Conservation (phyloP, 2,797 vertebrate species). For the Lutjanus campechanus region DNA sequence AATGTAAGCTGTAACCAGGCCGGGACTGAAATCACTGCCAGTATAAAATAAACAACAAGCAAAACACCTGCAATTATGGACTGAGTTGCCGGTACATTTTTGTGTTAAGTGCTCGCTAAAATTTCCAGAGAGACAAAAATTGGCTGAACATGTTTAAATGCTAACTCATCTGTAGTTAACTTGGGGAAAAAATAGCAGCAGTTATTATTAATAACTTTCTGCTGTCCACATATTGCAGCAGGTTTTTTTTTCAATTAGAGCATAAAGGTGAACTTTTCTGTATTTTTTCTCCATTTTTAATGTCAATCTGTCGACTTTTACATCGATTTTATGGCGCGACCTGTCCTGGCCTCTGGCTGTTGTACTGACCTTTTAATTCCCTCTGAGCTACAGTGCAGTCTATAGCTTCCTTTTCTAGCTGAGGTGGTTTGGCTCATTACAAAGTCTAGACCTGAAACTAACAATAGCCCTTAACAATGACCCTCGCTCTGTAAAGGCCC, state of each 20-base stretch:
- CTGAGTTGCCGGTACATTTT: not conserved
- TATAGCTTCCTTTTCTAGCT: not conserved
- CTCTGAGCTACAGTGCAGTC: constrained; percentile 18
- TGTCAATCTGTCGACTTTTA: constrained; percentile 19
- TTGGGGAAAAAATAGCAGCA: not conserved
- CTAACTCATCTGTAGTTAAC: not conserved
- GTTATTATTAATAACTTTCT: not conserved
- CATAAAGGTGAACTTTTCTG: constrained; percentile 3
- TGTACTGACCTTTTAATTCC: constrained; percentile 38
- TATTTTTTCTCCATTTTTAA: constrained; percentile 7
- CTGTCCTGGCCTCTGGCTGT: constrained; percentile 14
- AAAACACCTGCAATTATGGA: not conserved
- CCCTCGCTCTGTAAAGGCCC: not conserved
- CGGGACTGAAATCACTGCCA: not conserved
- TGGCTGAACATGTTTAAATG: not conserved
- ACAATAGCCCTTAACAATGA: constrained; percentile 12
- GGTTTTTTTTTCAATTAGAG: not conserved
- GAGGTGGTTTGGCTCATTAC: constrained; percentile 34
- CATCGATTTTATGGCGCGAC: constrained; percentile 34
- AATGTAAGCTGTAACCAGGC: not conserved
- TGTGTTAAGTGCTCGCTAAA: constrained; percentile 1
- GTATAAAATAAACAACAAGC: not conserved
- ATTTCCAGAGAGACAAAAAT: not conserved
- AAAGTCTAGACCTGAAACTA: constrained; percentile 45
- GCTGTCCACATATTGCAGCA: not conserved